These are phyloP conservation scores for Merodon equestris DNA, from an alignment of 2,888 invertebrate genomes.

Conservation along the genomic window DNA sequence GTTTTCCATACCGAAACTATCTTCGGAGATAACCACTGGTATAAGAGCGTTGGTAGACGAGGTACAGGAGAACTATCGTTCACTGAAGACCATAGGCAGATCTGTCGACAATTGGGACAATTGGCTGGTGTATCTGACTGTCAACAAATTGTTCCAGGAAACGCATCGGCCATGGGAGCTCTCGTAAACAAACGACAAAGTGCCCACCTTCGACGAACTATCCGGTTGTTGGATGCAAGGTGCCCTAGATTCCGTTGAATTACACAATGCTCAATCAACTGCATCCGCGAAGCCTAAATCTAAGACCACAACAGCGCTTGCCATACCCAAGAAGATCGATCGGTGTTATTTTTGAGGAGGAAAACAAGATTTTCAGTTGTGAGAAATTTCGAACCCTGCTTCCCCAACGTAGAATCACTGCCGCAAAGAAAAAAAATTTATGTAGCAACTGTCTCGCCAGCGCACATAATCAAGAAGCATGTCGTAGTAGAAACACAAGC, in stretches of 20 bases:
- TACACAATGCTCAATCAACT: slow-evolving; percentile 16
- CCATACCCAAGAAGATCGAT: neutral
- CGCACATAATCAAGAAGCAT: slow-evolving; percentile 1
- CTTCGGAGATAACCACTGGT: slow-evolving; percentile 18
- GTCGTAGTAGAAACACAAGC: neutral
- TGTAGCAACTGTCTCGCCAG: neutral
- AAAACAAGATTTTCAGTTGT: neutral
- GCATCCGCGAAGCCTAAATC: slow-evolving; percentile 4
- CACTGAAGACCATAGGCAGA: slow-evolving; percentile 12
- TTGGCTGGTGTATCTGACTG: slow-evolving; percentile 34
- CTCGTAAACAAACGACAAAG: slow-evolving; percentile 29
- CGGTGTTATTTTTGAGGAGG: neutral
- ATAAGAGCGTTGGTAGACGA: slow-evolving; percentile 20
- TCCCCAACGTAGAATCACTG: neutral
- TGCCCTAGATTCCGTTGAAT: neutral
- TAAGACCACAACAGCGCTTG: neutral
- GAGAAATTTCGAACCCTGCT: neutral
- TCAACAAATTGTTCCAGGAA: slow-evolving; percentile 38
- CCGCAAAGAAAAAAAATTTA: neutral
- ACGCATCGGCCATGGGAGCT: slow-evolving; percentile 54
- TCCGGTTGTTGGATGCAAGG: neutral
- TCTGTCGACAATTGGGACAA: slow-evolving; percentile 46
- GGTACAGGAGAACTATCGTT: slow-evolving; percentile 23
- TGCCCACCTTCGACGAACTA: slow-evolving; percentile 13
- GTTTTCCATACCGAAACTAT: slow-evolving; percentile 1